Evolutionary conservation across 2,113 vertebrate species (phyloP).

Genomic region (Ochotona princeps): DNA sequence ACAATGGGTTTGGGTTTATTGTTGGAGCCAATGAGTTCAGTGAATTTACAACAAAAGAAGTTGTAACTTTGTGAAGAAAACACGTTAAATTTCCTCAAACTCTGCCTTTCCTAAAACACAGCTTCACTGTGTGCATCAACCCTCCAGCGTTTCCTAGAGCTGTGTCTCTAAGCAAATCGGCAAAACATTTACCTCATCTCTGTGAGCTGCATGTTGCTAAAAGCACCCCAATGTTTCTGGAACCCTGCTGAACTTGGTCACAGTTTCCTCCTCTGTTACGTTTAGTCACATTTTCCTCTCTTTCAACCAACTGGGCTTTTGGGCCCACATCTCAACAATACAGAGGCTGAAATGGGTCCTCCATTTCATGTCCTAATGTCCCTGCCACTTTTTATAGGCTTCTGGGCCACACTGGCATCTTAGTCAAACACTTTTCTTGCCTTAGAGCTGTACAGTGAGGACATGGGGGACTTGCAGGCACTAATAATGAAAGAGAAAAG

Average conservation of each 20-base stretch:
- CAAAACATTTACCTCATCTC: not conserved
- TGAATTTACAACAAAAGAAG: conserved; percentile 36
- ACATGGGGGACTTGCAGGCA: not conserved
- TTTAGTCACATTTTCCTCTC: not conserved
- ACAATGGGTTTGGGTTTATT: conserved; percentile 43
- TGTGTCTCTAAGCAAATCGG: not conserved
- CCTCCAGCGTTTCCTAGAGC: not conserved
- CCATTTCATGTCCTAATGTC: not conserved
- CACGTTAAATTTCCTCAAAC: conserved; percentile 30
- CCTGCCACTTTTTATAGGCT: not conserved
- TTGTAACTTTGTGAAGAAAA: not conserved
- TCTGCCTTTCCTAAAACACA: conserved; percentile 20
- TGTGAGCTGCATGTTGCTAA: not conserved
- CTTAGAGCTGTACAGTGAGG: not conserved
- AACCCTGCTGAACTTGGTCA: not conserved
- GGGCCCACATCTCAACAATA: not conserved
- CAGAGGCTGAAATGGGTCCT: not conserved
- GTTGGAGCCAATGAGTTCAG: not conserved
- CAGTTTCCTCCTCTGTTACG: not conserved
- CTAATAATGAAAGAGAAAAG: not conserved
- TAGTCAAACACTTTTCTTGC: not conserved
- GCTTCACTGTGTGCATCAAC: not conserved
- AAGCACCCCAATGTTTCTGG: not conserved
- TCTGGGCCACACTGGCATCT: not conserved
- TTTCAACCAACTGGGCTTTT: not conserved